Conservation (phyloP, 2,113 vertebrate species). For the Macaca fascicularis region DNA sequence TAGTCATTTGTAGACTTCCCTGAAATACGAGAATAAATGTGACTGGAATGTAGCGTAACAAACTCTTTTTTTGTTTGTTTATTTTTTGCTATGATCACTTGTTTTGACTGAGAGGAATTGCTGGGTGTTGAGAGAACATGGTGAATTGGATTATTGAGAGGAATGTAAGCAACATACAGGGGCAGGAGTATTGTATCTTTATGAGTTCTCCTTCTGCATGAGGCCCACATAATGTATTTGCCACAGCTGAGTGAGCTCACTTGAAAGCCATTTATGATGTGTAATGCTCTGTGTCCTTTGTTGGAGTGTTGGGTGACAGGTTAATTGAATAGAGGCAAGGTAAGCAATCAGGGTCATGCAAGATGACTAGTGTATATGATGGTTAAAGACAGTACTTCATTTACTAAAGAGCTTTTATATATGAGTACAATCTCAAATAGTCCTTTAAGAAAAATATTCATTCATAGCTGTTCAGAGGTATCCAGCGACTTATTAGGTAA, state of each 20-base stretch:
- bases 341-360: constrained; percentile 34
- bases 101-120: constrained; percentile 68
- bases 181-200: constrained; percentile 30
- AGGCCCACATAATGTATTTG: constrained; percentile 59
- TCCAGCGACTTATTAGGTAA: background rate
- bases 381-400: constrained; percentile 43
- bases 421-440: background rate
- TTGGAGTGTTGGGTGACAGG: constrained; percentile 68
- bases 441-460: background rate
- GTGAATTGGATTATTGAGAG: constrained; percentile 58
- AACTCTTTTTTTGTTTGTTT: background rate
- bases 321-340: constrained; percentile 79
- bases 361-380: constrained; percentile 41
- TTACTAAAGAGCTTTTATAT: constrained; percentile 36
- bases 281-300: constrained; percentile 52
- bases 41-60: background rate
- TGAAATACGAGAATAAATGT: constrained; percentile 9
- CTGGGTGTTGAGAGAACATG: constrained; percentile 44
- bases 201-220: constrained; percentile 6
- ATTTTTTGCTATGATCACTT: constrained; percentile 54
- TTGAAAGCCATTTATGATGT: constrained; percentile 71
- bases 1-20: constrained; percentile 41
- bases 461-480: background rate
- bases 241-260: constrained; percentile 66
- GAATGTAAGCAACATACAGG: constrained; percentile 60